phyloP scores from a whole-genome alignment of 2,797 vertebrate species.

The Craterocephalus amniculus region DNA sequence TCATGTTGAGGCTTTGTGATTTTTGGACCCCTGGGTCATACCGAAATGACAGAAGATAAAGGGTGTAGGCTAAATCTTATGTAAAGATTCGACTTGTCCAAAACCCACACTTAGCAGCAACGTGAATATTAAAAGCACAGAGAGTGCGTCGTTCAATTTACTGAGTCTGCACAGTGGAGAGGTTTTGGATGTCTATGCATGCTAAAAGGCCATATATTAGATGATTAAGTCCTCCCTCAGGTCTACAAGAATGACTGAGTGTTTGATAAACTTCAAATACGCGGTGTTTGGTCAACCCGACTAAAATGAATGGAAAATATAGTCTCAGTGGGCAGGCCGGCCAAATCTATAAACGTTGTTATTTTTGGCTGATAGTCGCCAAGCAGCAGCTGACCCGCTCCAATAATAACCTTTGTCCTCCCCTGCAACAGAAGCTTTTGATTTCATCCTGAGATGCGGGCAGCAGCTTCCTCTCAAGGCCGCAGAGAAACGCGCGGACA shows the following conservation, averaged over 20 bases:
- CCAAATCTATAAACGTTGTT: conserved; percentile 77
- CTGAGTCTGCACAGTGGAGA: conserved; percentile 29
- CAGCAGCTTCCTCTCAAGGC: conserved; percentile 43
- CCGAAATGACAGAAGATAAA: conserved; percentile 67
- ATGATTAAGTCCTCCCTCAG: conserved; percentile 72
- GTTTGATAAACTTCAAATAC: conserved; percentile 84
- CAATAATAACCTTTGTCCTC: conserved; percentile 80
- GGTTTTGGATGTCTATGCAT: conserved; percentile 45
- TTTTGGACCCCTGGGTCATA: conserved; percentile 58
- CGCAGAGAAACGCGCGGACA: conserved; percentile 47
- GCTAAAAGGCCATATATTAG: conserved; percentile 70
- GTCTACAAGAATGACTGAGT: conserved; percentile 81
- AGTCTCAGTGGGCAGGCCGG: conserved; percentile 75
- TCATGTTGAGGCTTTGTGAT: conserved; percentile 40
- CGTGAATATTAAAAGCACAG: conserved; percentile 63
- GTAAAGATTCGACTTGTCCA: conserved; percentile 65
- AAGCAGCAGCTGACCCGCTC: conserved; percentile 63
- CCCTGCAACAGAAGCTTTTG: conserved; percentile 60
- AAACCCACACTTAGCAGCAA: conserved; percentile 59
- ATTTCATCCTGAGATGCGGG: conserved; percentile 60
- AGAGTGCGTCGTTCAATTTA: conserved; percentile 48
- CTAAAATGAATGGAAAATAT: conserved; percentile 83
- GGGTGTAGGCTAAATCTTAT: conserved; percentile 51
- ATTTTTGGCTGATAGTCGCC: conserved; percentile 76
- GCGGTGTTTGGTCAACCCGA: conserved; percentile 75